phyloP scores from a whole-genome alignment of 2,888 invertebrate species.

The Eledona agricola region DNA sequence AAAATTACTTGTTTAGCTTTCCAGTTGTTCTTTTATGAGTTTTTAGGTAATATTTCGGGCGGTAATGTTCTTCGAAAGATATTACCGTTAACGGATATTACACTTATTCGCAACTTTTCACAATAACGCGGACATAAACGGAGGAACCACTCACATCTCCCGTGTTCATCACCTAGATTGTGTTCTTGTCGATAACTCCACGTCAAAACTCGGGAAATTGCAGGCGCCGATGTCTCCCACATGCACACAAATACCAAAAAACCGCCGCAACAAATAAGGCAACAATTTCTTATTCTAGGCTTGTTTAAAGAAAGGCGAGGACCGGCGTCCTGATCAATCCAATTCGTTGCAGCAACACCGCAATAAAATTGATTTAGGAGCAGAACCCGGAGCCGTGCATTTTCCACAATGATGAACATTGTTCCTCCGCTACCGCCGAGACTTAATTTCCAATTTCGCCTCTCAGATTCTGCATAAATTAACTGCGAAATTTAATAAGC shows the following conservation, averaged over 20 bases:
- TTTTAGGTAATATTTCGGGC: conserved; percentile 26
- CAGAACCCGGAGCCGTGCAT: conserved; percentile 46
- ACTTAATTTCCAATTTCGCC: conserved; percentile 54
- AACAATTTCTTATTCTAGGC: too few relatives aligned
- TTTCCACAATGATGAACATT: conserved; percentile 54
- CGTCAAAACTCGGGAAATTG: conserved; percentile 22
- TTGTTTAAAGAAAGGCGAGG: conserved; percentile 24
- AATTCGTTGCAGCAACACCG: conserved; percentile 46
- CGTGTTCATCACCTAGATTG: conserved; percentile 16
- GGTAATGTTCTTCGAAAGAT: conserved; percentile 29
- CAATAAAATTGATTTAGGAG: conserved; percentile 49
- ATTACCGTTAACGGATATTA: conserved; percentile 33
- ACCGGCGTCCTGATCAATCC: conserved; percentile 38
- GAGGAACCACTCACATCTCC: conserved; percentile 16
- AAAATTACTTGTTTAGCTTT: conserved; percentile 38
- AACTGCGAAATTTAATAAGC: conserved; percentile 56
- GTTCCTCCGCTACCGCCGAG: conserved; percentile 48
- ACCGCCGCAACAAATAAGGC: conserved; percentile 2
- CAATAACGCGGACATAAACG: conserved; percentile 5
- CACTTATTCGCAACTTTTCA: conserved; percentile 32
- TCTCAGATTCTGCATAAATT: conserved; percentile 56
- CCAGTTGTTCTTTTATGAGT: conserved; percentile 38
- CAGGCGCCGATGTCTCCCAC: conserved; percentile 6
- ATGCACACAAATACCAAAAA: conserved; percentile 26
- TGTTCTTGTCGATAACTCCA: conserved; percentile 18